Base-by-base conservation (phyloP, 2,888 invertebrate genomes). In the Netelia virgata region DNA sequence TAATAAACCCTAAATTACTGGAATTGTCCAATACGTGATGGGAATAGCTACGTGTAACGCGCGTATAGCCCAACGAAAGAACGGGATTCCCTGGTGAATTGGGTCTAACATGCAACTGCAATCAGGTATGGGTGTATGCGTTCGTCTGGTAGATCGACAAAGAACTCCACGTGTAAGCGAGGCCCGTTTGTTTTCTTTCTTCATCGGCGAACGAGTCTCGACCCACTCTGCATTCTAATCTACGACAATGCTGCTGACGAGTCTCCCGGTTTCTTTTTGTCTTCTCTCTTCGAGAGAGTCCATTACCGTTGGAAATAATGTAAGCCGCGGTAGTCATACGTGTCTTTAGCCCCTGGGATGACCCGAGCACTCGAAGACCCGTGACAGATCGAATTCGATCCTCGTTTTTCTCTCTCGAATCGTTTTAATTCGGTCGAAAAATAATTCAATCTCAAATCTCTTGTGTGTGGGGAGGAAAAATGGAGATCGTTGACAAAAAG, bases 81-180 rank as follows among this genome's bases (percentile, higher is more conserved):
- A 76, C 76, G 75, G 83, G 79, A 75, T 70, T 75, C 23, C 20
- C 59, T 23, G 20, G 50, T 64, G 23, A 43, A 68, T 41, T 50
- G 53, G 43, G 64, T 75, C 82, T 80, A 88, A 85, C 86, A 83
- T 86, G 84, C 84, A 72, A 88, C 85, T 82, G 78, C 84, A 88
- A 87, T 89, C 88, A 84, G 81, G 84, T 84, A 86, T 82, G 85
- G 55, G 87, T 80, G 83, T 36, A 79, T 85, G 84, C 84, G 86
- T 85, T 86, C 86, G 82, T 85, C 63, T 43, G 73, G 77, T 43
- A 66, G 64, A 79, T 85, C 28, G 81, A 88, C 84, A 84, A 88
- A 89, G 36, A 84, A 84, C 77, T 75, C 83, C 82, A 86, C 79
- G 84, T 83, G 36, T 81, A 72, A 83, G 18, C 57, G 68, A 82